Conservation (phyloP, 1,140 invertebrate genomes). For the Hormaphis cornu region DNA sequence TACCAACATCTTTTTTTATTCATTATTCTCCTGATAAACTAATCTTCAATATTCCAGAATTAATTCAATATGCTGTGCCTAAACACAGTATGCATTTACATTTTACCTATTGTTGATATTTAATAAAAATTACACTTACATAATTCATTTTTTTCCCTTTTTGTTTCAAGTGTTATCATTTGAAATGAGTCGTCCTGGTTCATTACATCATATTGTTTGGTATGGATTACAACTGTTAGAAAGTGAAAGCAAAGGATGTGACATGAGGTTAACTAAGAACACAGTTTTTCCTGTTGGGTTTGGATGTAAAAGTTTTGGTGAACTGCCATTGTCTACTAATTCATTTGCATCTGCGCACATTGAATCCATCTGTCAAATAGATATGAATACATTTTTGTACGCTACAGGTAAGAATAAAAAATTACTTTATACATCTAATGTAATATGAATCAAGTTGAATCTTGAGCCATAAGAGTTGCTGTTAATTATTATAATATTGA, state of each 20-base stretch:
- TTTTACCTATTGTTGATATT: neutral
- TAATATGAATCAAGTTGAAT: too few species aligned
- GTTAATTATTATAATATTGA: too few species aligned
- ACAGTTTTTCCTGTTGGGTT: conserved; percentile 36
- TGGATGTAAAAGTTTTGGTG: conserved; percentile 17
- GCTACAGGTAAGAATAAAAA: conserved; percentile 46
- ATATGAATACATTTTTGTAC: conserved; percentile 72
- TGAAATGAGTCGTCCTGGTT: conserved; percentile 52
- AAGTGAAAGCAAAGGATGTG: neutral
- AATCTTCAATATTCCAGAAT: conserved; percentile 22
- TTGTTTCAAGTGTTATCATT: conserved; percentile 40
- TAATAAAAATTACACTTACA: neutral
- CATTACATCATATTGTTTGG: conserved; percentile 74
- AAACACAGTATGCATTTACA: conserved; percentile 7
- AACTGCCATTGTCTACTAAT: conserved; percentile 51
- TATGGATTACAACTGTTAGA: conserved; percentile 48
- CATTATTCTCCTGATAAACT: conserved; percentile 25
- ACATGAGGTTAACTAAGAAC: neutral
- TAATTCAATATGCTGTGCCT: conserved; percentile 19
- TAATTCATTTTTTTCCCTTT: neutral
- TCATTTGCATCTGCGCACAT: conserved; percentile 55
- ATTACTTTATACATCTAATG: too few species aligned
- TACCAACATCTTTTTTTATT: conserved; percentile 13
- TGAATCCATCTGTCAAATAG: conserved; percentile 67
- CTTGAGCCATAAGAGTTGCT: too few species aligned